Evolutionary conservation across 2,797 vertebrate species (phyloP).

Genomic region (Scarus forsteni): DNA sequence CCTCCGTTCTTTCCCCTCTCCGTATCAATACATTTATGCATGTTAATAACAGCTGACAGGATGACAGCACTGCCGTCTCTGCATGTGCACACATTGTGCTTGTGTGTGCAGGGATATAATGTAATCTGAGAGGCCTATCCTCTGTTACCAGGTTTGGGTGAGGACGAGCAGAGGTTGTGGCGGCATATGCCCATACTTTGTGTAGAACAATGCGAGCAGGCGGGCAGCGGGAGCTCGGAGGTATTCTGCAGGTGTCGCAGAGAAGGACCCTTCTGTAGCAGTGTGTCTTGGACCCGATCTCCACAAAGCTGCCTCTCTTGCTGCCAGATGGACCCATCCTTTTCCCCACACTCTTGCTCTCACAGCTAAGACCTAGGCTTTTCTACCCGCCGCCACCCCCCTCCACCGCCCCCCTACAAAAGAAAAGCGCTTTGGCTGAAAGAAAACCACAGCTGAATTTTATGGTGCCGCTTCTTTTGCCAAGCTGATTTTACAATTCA

Average conservation of each 20-base stretch:
- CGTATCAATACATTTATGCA: conserved; percentile 45
- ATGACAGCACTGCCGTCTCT: conserved; percentile 21
- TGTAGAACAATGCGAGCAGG: conserved; percentile 75
- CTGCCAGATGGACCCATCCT: conserved; percentile 88
- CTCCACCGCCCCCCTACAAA: conserved; percentile 75
- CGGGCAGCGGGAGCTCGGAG: conserved; percentile 68
- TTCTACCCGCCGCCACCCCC: conserved; percentile 74
- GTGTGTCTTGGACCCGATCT: conserved; percentile 86
- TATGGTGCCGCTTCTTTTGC: conserved; percentile 87
- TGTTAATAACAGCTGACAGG: conserved; percentile 50
- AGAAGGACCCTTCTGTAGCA: conserved; percentile 87
- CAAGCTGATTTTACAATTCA: conserved; percentile 90
- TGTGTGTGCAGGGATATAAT: conserved; percentile 35
- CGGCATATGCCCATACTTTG: conserved; percentile 54
- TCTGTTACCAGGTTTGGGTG: conserved; percentile 48
- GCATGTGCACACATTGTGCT: conserved; percentile 19
- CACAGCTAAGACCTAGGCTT: conserved; percentile 88
- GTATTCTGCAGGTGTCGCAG: conserved; percentile 86
- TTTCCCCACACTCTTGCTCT: conserved; percentile 85
- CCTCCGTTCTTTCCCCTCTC: conserved; percentile 8
- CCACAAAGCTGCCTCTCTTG: conserved; percentile 84
- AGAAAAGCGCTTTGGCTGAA: conserved; percentile 90
- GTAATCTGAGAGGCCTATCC: conserved; percentile 60
- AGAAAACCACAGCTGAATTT: conserved; percentile 90
- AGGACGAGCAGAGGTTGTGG: conserved; percentile 61